phyloP scores from a whole-genome alignment of 1,140 invertebrate genomes.

The Tetramorium parvispinum region DNA sequence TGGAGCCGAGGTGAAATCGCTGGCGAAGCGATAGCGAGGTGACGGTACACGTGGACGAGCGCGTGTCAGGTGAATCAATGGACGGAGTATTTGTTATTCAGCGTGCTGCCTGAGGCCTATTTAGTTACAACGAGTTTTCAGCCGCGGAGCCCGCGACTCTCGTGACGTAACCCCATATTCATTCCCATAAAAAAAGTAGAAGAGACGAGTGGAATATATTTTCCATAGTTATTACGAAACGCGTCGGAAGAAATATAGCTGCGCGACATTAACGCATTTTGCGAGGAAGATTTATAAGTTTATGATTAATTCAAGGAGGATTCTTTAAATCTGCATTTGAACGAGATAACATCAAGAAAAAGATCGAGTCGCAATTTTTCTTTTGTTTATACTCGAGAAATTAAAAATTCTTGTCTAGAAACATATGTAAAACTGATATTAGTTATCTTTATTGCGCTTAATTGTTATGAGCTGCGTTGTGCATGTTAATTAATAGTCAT shows the following conservation, averaged over 20 bases:
- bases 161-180: neutral
- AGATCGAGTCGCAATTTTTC: neutral
- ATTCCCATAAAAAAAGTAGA: neutral
- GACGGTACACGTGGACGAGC: constrained; percentile 46
- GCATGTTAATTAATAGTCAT: too few relatives aligned
- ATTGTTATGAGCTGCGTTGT: too few relatives aligned
- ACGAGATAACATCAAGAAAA: neutral
- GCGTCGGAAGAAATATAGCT: neutral
- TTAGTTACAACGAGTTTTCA: constrained; percentile 13
- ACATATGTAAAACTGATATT: neutral
- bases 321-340: neutral
- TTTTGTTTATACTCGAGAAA: neutral
- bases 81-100: constrained; percentile 38
- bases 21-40: neutral
- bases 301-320: neutral
- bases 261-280: neutral
- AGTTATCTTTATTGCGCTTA: neutral
- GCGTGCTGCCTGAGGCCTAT: neutral
- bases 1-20: neutral
- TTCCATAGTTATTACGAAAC: neutral
- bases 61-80: constrained; percentile 40
- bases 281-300: neutral
- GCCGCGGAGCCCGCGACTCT: neutral
- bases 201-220: constrained; percentile 1
- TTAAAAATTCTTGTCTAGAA: neutral